phyloP scores from a whole-genome alignment of 2,797 vertebrate genomes.

The Phoebastria nigripes region DNA sequence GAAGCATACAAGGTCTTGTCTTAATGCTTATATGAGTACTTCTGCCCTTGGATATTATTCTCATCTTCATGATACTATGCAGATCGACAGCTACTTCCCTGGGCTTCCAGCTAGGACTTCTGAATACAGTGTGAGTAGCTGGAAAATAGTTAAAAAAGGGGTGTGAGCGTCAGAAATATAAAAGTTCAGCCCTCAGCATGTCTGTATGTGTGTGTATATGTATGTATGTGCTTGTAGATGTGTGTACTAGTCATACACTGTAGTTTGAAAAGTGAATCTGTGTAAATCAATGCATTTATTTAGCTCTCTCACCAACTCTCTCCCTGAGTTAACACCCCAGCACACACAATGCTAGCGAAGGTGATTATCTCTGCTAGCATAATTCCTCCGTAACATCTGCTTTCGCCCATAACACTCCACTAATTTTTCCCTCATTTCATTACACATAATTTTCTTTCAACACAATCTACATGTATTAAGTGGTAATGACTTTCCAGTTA shows the following conservation, averaged over 20 bases:
- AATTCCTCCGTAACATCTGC: slow-evolving; percentile 96
- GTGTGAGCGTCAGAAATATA: neutral
- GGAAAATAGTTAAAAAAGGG: neutral
- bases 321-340: slow-evolving; percentile 79
- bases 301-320: slow-evolving; percentile 69
- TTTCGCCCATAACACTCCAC: slow-evolving; percentile 95
- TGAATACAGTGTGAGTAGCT: neutral
- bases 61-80: neutral
- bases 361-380: slow-evolving; percentile 95
- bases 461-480: slow-evolving; percentile 98
- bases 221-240: neutral
- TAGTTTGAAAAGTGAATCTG: slow-evolving; percentile 48
- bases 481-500: slow-evolving; percentile 96
- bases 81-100: slow-evolving; percentile 14
- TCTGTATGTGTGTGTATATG: neutral
- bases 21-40: slow-evolving; percentile 2
- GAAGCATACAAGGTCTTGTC: neutral
- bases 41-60: slow-evolving; percentile 27
- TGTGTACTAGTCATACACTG: neutral
- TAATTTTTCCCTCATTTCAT: slow-evolving; percentile 93
- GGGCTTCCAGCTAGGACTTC: slow-evolving; percentile 33
- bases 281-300: slow-evolving; percentile 71
- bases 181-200: neutral
- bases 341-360: slow-evolving; percentile 84
- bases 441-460: slow-evolving; percentile 91